Evolutionary conservation across 2,797 vertebrate species (phyloP).

Genomic region (Anguilla marmorata): DNA sequence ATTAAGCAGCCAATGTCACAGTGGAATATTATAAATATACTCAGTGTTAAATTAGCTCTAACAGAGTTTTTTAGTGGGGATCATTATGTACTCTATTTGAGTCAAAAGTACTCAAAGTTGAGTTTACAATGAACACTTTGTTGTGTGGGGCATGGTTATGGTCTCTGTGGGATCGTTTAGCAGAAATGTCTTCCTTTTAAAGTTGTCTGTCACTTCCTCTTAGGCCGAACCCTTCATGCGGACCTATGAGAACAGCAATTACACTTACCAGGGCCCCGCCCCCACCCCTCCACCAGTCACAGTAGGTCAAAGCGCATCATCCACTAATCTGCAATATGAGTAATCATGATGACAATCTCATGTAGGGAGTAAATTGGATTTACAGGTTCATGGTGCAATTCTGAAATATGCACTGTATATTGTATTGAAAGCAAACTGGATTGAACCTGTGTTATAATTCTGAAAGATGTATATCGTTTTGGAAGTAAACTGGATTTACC

Average conservation of each 20-base stretch:
- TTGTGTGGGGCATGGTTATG: neutral
- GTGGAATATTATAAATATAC: neutral
- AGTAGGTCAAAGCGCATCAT: slow-evolving; percentile 62
- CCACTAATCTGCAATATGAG: neutral
- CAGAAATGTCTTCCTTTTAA: neutral
- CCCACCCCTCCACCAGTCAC: slow-evolving; percentile 63
- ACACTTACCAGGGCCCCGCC: slow-evolving; percentile 61
- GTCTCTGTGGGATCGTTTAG: neutral
- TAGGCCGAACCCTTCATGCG: slow-evolving; percentile 75
- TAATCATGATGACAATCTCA: neutral
- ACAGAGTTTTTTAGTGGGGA: neutral
- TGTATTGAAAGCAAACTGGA: neutral
- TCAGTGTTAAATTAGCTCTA: neutral
- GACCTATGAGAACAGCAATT: slow-evolving; percentile 81
- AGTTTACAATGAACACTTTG: neutral
- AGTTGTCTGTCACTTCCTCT: slow-evolving; percentile 31
- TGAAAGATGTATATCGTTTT: neutral
- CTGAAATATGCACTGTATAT: neutral
- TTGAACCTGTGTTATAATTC: neutral
- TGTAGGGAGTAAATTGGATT: neutral
- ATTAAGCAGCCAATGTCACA: neutral
- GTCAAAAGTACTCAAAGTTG: neutral
- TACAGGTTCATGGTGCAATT: neutral
- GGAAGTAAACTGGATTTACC: slow-evolving; percentile 1
- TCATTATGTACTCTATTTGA: neutral